Evolutionary conservation across 2,797 vertebrate genomes (phyloP).

Genomic region (Petrocephalus sullivani): DNA sequence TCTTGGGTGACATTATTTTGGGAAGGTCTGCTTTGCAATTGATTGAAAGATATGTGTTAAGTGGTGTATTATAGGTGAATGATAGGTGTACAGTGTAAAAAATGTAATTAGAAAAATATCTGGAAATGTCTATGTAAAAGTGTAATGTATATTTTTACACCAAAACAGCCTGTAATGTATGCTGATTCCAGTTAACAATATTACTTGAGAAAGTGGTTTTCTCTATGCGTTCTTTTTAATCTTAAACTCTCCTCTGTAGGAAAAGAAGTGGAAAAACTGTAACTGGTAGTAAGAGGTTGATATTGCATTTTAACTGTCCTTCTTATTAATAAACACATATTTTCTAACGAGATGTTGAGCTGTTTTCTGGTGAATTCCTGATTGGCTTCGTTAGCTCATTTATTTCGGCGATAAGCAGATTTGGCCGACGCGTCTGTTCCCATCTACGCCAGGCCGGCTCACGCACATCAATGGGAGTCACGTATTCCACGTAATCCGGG

Average conservation of each 20-base stretch:
- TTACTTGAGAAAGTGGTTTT: conserved; percentile 26
- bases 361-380: neutral
- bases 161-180: conserved; percentile 20
- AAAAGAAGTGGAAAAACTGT: conserved; percentile 21
- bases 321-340: conserved; percentile 30
- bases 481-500: conserved; percentile 8
- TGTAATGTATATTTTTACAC: conserved; percentile 27
- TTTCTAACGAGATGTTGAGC: conserved; percentile 21
- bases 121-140: conserved; percentile 28
- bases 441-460: neutral
- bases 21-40: conserved; percentile 58
- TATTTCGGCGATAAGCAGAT: neutral
- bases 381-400: conserved; percentile 11
- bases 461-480: neutral
- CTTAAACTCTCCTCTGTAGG: conserved; percentile 20
- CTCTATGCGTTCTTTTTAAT: conserved; percentile 20
- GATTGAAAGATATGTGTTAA: conserved; percentile 67
- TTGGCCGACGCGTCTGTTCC: neutral
- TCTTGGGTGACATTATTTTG: conserved; percentile 49
- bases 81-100: conserved; percentile 72
- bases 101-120: conserved; percentile 65
- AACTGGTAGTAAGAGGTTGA: conserved; percentile 19
- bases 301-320: conserved; percentile 27
- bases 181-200: conserved; percentile 22
- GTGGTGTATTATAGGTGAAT: conserved; percentile 71